Conservation (phyloP, 2,113 vertebrate genomes). For the Neomonachus schauinslandi region DNA sequence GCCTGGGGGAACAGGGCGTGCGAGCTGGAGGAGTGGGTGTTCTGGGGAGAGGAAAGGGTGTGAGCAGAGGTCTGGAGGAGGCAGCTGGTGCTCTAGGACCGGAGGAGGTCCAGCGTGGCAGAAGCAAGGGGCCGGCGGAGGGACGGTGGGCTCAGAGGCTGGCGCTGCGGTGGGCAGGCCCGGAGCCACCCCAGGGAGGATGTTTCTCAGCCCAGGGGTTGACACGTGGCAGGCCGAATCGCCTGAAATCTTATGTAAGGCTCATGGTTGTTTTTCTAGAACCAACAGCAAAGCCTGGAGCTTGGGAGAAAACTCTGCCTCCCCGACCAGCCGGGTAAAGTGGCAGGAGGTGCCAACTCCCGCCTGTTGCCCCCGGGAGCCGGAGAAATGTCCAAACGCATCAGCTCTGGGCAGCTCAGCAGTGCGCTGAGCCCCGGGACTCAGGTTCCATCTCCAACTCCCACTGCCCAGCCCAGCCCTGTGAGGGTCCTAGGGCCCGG, state of each 20-base stretch:
- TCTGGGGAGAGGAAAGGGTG: accelerated
- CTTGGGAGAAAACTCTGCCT: conserved; percentile 54
- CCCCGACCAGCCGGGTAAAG: conserved; percentile 50
- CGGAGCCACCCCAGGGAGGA: background rate
- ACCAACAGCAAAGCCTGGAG: conserved; percentile 45
- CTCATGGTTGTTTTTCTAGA: conserved; percentile 56
- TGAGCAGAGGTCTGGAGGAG: background rate
- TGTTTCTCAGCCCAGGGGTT: background rate
- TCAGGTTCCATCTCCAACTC: background rate
- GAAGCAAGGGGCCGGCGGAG: accelerated
- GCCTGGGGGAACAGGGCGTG: background rate
- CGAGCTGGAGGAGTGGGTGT: too few relatives aligned
- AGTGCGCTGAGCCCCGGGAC: background rate
- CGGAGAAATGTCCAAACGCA: conserved; percentile 23
- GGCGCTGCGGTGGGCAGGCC: background rate
- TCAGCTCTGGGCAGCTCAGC: conserved; percentile 19
- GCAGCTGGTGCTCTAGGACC: accelerated
- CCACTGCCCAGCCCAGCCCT: background rate
- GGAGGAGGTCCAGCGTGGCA: background rate
- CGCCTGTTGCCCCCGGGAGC: background rate
- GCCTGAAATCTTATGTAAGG: conserved; percentile 74
- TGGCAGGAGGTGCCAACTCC: conserved; percentile 25
- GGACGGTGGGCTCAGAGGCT: background rate
- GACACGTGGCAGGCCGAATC: background rate
- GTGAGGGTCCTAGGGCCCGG: background rate